These are phyloP conservation scores for Poeciliopsis turrubarensis DNA, from an alignment of 2,113 vertebrate genomes.

Conservation along the genomic window DNA sequence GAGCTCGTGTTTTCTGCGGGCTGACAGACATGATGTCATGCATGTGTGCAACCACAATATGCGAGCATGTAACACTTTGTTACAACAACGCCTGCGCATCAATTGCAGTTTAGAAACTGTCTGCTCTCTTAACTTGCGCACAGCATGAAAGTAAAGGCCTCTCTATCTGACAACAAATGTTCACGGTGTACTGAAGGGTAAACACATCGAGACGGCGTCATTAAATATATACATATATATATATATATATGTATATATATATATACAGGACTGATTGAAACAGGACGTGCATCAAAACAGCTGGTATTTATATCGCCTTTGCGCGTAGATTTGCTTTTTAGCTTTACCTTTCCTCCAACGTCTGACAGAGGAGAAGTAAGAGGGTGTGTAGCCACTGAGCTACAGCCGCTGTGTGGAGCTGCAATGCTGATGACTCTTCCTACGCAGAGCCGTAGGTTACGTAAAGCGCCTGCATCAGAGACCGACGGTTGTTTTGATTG, in stretches of 20 bases:
- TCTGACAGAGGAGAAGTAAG: constrained; percentile 35
- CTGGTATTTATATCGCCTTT: neutral
- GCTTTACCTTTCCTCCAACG: constrained; percentile 69
- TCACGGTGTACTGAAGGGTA: neutral
- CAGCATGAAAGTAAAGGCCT: constrained; percentile 30
- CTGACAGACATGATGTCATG: too few species aligned
- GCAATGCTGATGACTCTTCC: constrained; percentile 67
- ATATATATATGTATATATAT: too few species aligned
- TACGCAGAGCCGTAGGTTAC: constrained; percentile 15
- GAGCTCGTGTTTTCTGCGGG: too few species aligned
- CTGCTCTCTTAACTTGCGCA: neutral
- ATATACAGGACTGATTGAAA: neutral
- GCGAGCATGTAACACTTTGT: neutral
- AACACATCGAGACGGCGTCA: constrained; percentile 8
- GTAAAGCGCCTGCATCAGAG: constrained; percentile 20
- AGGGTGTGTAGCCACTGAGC: constrained; percentile 52
- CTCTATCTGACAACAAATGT: constrained; percentile 8
- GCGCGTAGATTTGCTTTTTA: neutral
- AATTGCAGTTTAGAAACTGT: neutral
- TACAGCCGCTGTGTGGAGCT: constrained; percentile 59
- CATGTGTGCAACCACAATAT: neutral
- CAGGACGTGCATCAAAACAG: neutral
- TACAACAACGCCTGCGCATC: neutral
- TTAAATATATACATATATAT: neutral
- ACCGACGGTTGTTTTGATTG: constrained; percentile 51